Evolutionary conservation across 2,888 invertebrate species (phyloP), one percentile per base, ranked within the genome.

Genomic region (Leucophenga maculata): DNA sequence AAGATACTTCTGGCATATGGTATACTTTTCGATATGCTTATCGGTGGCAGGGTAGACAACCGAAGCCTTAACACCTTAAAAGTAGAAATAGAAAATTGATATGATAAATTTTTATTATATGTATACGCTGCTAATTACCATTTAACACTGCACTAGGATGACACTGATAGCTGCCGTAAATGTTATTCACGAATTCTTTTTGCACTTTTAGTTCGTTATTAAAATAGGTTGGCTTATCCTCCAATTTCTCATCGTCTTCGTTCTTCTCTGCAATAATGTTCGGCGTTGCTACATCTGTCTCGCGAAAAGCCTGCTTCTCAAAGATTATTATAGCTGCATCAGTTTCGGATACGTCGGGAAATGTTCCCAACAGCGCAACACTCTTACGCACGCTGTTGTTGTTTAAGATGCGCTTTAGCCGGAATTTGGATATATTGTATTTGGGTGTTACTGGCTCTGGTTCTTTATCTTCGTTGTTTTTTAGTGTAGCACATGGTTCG

Each of bases 1-100:
- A 22, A 98, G 88, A 85, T 94, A 93, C 3, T 91, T 87, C 68
- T 93, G 92, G 78, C 95, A 95, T 39, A 91, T 90, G 11, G 93
- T 91, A 87, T 94, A 99, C 86, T 98, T 99, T 8, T 92, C 90
- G 16, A 99, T 93, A 82, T 98, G 98, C 85, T 96, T 95, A 68
- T 95, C 93, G 32, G 97, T 96, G 0, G 98, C 98, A 2, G 99
- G 99, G 88, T 94, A 95, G 74, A 99, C 95, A 31, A 99, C 90
- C 9, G 95, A 96, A 0, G 95, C 92, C 86, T 97, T 97, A 3
- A 98, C 90, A 78, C 92, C 97, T 97, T 88, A 11, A 90, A 90
- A 65, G 69, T 44, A 46, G 1, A 18, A 32, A 16, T n/a, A 44
- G 48, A 18, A 55, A 4, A 54, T 14, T 31, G 18, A 46, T 48